These are phyloP conservation scores for Ommatoiulus sabulosus DNA, from an alignment of 2,888 invertebrate genomes.

Conservation along the genomic window DNA sequence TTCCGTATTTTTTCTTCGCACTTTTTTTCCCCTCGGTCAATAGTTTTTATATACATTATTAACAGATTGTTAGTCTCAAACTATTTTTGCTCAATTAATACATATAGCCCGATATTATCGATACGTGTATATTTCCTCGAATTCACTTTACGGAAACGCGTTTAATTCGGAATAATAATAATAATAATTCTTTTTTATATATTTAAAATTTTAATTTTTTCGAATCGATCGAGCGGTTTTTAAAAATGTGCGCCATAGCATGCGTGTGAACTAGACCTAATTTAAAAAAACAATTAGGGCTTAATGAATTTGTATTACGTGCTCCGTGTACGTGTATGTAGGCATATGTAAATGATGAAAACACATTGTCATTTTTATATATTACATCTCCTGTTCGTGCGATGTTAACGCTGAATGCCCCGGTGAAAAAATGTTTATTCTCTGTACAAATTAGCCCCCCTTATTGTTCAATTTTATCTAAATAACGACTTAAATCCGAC, in stretches of 20 bases:
- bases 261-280: background rate
- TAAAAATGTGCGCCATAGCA: background rate
- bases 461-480: background rate
- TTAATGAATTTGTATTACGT: background rate
- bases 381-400: background rate
- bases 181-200: background rate
- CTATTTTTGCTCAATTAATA: constrained; percentile 29
- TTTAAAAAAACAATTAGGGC: background rate
- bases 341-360: background rate
- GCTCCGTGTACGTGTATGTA: background rate
- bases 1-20: background rate
- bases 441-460: constrained; percentile 16
- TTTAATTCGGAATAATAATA: background rate
- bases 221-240: background rate
- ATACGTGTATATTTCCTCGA: background rate
- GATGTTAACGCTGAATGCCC: background rate
- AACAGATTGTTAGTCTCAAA: constrained; percentile 27
- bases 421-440: background rate
- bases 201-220: background rate
- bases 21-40: background rate
- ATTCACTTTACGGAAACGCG: background rate
- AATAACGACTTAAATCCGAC: background rate
- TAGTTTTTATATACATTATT: constrained; percentile 3
- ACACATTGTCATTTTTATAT: constrained; percentile 18
- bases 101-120: background rate